Base-by-base conservation (phyloP, 2,113 vertebrate species). In the Pteronura brasiliensis region DNA sequence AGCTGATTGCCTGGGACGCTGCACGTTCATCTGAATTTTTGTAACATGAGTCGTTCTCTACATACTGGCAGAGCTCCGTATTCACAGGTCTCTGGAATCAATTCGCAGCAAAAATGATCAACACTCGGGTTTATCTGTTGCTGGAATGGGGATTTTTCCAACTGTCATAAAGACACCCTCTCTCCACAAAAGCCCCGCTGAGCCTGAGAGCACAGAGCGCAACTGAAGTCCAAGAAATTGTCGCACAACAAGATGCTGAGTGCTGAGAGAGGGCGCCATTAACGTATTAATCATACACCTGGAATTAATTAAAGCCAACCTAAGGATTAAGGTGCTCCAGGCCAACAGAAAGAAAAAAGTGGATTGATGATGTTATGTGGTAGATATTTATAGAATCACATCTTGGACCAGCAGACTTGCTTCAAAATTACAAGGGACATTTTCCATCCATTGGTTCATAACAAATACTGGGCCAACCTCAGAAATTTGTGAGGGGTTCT, bases 281-380 rank as follows among this genome's bases (percentile, higher is more conserved):
- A 97, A 77, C 86, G 92, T 97, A 71, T 84, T 77, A 96, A 93
- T 90, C 74, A 79, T 57, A 67, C 31, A 89, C 63, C 77, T 96
- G 80, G 96, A 90, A 95, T 96, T 96, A 95, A 98, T 93, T 92
- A 97, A 93, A 86, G 83, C 44, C 71, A 81, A 92, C 34, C 86
- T 85, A 74, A 71, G 76, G 57, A 93, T 57, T 93, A 92, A 96
- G 63, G 47, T 90, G n/a, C 76, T 97, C 31, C 49, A 59, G 87
- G 89, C 39, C 25, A 83, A 94, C 74, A 59, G 72, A 82, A 7
- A 72, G 65, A 29, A 74, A 74, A 96, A 34, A 55, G 23, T 34
- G 11, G 67, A 34, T 76, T 44, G 49, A 59, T 93, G 52, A 89
- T 90, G 63, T 90, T 97, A 29, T 15, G 1, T 3, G 25, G 44